These are phyloP conservation scores for Eilema griseolum DNA, from an alignment of 2,888 invertebrate genomes.

Conservation along the genomic window DNA sequence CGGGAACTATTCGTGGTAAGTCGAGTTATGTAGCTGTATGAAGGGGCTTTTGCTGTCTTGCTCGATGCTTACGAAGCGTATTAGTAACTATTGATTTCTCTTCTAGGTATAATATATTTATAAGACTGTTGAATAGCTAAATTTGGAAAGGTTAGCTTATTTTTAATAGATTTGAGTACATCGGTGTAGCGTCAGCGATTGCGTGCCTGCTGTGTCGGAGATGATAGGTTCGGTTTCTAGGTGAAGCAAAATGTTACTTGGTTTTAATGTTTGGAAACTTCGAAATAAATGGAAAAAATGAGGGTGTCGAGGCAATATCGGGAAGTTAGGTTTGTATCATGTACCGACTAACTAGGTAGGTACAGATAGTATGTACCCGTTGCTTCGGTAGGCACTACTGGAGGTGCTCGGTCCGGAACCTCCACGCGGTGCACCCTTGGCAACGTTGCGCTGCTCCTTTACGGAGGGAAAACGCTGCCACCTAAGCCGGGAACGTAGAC, in stretches of 20 bases:
- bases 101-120: not conserved
- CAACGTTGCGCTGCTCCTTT: no score
- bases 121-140: not conserved
- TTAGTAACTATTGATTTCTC: constrained; percentile 5
- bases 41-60: constrained; percentile 54
- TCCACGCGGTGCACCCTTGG: no score
- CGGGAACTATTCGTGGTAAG: constrained; percentile 77
- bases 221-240: not conserved
- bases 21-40: constrained; percentile 67
- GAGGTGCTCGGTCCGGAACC: no score
- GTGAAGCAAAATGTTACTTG: not conserved
- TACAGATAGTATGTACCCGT: no score
- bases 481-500: no score
- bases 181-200: not conserved
- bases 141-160: not conserved
- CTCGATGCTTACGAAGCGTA: constrained; percentile 22
- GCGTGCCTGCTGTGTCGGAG: not conserved
- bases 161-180: not conserved
- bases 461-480: no score
- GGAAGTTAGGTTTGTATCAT: no score
- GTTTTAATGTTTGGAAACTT: no score
- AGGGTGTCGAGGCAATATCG: no score
- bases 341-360: no score
- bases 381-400: no score
- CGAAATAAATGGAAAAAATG: no score